Evolutionary conservation across 2,797 vertebrate genomes (phyloP).

Genomic region (Allenopithecus nigroviridis): DNA sequence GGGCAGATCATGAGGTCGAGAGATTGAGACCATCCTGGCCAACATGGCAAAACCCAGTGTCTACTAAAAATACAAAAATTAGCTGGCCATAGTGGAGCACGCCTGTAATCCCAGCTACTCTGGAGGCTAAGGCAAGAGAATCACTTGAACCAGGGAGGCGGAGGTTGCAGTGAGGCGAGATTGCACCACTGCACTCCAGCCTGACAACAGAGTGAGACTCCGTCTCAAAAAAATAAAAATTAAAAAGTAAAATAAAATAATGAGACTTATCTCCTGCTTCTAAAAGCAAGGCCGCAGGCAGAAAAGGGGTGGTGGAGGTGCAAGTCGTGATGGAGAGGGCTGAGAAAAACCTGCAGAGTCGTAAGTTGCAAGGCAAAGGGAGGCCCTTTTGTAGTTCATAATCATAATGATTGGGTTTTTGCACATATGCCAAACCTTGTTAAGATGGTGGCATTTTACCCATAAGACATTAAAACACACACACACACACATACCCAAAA

Average conservation of each 20-base stretch:
- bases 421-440: neutral
- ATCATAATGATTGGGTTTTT: neutral
- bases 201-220: neutral
- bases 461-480: neutral
- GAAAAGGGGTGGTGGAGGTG: neutral
- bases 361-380: neutral
- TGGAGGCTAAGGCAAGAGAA: neutral
- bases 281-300: neutral
- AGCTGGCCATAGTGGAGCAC: fast-evolving
- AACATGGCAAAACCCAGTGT: neutral
- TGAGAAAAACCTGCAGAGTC: neutral
- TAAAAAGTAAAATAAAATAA: neutral
- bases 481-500: neutral
- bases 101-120: neutral
- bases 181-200: neutral
- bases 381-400: neutral
- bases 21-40: neutral
- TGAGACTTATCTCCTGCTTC: neutral
- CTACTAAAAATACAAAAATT: neutral
- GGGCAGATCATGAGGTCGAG: neutral
- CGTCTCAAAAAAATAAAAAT: neutral
- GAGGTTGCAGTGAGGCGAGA: neutral
- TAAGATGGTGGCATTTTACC: neutral
- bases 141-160: neutral
- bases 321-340: neutral